These are phyloP conservation scores for Clarias magur DNA, from an alignment of 2,113 vertebrate genomes.

Conservation along the genomic window DNA sequence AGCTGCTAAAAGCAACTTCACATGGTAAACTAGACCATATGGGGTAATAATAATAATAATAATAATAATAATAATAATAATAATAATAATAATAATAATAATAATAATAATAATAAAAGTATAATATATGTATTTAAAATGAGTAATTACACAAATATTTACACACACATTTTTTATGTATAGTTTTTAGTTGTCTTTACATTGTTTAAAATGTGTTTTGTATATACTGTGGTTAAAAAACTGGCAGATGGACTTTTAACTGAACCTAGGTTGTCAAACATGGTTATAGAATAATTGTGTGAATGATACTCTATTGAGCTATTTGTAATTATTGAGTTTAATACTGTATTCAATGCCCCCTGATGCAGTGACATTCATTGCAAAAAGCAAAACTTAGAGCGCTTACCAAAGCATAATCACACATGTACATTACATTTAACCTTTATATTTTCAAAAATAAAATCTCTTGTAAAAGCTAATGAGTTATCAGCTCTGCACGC, in stretches of 20 bases:
- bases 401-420: too few relatives aligned
- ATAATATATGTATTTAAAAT: background rate
- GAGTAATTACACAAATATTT: background rate
- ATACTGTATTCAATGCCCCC: background rate
- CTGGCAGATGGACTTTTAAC: background rate
- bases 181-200: background rate
- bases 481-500: slow-evolving; percentile 22
- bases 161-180: background rate
- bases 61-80: too few relatives aligned
- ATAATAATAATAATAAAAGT: background rate
- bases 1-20: too few relatives aligned
- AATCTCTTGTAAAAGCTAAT: slow-evolving; percentile 12
- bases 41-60: too few relatives aligned
- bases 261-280: background rate
- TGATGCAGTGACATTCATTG: background rate
- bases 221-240: background rate
- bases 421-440: background rate
- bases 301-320: background rate
- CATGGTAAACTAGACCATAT: too few relatives aligned
- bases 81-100: too few relatives aligned
- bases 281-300: background rate
- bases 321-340: background rate
- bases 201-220: background rate
- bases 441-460: background rate
- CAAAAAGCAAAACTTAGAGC: background rate